phyloP scores from a whole-genome alignment of 2,888 invertebrate genomes.

The Nymphalis polychloros region DNA sequence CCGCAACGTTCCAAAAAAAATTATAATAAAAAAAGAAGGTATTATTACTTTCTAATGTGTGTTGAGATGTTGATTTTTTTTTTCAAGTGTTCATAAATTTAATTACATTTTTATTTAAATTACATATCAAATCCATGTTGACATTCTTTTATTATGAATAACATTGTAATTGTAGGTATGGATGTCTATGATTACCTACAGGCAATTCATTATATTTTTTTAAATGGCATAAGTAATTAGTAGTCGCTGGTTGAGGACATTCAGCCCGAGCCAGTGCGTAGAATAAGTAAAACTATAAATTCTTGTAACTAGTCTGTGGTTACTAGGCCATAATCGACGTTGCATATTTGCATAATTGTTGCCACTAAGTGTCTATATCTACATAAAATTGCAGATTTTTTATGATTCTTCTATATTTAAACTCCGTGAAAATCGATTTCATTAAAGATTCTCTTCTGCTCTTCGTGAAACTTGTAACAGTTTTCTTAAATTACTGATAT shows the following conservation, averaged over 20 bases:
- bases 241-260: conserved; percentile 49
- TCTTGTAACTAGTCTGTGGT: conserved; percentile 69
- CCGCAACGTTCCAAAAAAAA: too few species aligned
- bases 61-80: neutral
- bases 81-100: conserved; percentile 14
- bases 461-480: neutral
- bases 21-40: too few species aligned
- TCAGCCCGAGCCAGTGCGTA: conserved; percentile 27
- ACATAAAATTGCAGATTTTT: conserved; percentile 78
- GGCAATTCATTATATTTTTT: conserved; percentile 34
- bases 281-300: conserved; percentile 58
- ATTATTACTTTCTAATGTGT: neutral
- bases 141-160: conserved; percentile 8
- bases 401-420: conserved; percentile 68
- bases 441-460: conserved; percentile 3
- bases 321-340: conserved; percentile 74
- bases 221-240: conserved; percentile 46
- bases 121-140: conserved; percentile 24
- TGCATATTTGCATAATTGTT: conserved; percentile 77
- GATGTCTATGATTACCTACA: conserved; percentile 26
- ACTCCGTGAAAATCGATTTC: conserved; percentile 55
- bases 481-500: conserved; percentile 1
- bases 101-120: neutral
- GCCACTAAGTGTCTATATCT: conserved; percentile 74
- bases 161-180: conserved; percentile 23